These are phyloP conservation scores for Tetropium fuscum DNA, from an alignment of 2,888 invertebrate genomes.

Conservation along the genomic window DNA sequence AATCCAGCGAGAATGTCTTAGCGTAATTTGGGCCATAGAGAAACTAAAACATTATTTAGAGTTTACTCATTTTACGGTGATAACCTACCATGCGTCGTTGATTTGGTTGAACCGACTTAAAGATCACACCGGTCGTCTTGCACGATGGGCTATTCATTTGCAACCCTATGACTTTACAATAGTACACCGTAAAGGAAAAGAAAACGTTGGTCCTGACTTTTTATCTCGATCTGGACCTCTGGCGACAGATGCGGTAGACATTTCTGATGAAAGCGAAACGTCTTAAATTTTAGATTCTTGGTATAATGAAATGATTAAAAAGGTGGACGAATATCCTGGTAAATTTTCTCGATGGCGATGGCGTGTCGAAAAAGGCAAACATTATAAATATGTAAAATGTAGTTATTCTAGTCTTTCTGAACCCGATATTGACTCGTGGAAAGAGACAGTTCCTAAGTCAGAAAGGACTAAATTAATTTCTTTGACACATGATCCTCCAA, in stretches of 20 bases:
- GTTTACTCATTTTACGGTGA: slow-evolving; percentile 28
- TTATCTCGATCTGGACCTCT: slow-evolving; percentile 20
- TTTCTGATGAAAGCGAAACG: not conserved
- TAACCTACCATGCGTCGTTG: slow-evolving; percentile 33
- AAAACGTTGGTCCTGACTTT: slow-evolving; percentile 28
- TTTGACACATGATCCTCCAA: slow-evolving; percentile 38
- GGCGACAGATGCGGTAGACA: slow-evolving; percentile 1
- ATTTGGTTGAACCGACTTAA: slow-evolving; percentile 32
- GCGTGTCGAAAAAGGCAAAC: slow-evolving; percentile 28
- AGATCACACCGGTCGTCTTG: slow-evolving; percentile 40
- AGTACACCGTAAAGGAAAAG: slow-evolving; percentile 29
- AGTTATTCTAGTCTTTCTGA: slow-evolving; percentile 28
- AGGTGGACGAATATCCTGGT: slow-evolving; percentile 22
- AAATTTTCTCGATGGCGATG: slow-evolving; percentile 39
- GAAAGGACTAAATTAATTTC: slow-evolving; percentile 13
- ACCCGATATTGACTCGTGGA: slow-evolving; percentile 35
- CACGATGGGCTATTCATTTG: slow-evolving; percentile 42
- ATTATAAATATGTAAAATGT: slow-evolving; percentile 37
- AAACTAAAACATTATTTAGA: slow-evolving; percentile 40
- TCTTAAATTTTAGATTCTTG: slow-evolving; percentile 29
- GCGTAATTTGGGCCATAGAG: slow-evolving; percentile 37
- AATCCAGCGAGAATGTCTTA: slow-evolving; percentile 39
- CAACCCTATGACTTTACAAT: slow-evolving; percentile 41
- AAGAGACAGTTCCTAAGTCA: slow-evolving; percentile 35
- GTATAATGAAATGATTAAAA: slow-evolving; percentile 35